Percentiles rank a stretch among this genome's conserved stretches.
Evolutionary conservation across 1,140 invertebrate genomes (phyloP).

Genomic region (Leptoteleia sp.): DNA sequence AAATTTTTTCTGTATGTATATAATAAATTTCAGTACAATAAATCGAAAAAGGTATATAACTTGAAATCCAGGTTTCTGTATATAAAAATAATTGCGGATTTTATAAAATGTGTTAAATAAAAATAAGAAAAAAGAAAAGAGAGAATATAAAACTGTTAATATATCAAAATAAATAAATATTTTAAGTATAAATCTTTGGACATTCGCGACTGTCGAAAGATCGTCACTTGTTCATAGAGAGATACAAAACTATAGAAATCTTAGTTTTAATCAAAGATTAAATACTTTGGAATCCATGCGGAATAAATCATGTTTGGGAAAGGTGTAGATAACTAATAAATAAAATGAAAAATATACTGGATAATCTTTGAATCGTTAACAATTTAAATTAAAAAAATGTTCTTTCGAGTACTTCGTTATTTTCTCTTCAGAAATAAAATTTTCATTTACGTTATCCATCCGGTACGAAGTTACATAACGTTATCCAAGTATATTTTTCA

Average conservation of each 20-base stretch:
- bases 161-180: too few relatives aligned
- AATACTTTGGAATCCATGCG: constrained; percentile 53
- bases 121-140: too few relatives aligned
- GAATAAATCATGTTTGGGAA: constrained; percentile 61
- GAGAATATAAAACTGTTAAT: too few relatives aligned
- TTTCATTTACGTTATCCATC: constrained; percentile 40
- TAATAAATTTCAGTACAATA: too few relatives aligned
- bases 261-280: constrained; percentile 61
- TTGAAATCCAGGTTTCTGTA: too few relatives aligned
- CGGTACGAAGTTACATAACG: constrained; percentile 2
- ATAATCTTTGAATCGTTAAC: constrained; percentile 53
- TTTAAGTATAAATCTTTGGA: constrained; percentile 27
- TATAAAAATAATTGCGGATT: too few relatives aligned
- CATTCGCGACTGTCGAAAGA: constrained; percentile 35
- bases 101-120: too few relatives aligned
- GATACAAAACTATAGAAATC: constrained; percentile 46
- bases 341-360: constrained; percentile 65
- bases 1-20: too few relatives aligned
- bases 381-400: constrained; percentile 51
- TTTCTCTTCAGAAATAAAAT: constrained; percentile 8
- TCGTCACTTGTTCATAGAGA: constrained; percentile 45
- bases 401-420: constrained; percentile 50
- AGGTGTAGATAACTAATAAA: constrained; percentile 61
- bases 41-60: too few relatives aligned
- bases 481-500: constrained; percentile 67